These are phyloP conservation scores for Crocodylus rhombifer DNA, from an alignment of 2,797 vertebrate species.

Conservation along the genomic window DNA sequence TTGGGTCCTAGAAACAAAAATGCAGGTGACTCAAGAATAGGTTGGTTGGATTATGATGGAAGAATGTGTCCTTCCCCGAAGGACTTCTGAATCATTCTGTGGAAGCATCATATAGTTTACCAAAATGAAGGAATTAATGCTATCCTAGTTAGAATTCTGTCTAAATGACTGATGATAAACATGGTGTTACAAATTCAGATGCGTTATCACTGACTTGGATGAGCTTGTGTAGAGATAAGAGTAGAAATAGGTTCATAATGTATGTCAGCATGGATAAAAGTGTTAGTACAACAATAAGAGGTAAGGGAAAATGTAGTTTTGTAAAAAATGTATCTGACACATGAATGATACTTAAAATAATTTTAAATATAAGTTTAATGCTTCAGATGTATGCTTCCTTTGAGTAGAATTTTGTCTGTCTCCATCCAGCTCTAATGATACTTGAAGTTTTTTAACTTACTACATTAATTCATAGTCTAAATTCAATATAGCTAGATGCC, in stretches of 20 bases:
- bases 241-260: background rate
- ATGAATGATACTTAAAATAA: background rate
- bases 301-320: background rate
- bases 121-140: background rate
- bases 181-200: background rate
- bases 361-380: background rate
- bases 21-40: background rate
- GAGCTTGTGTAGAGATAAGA: background rate
- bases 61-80: background rate
- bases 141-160: background rate
- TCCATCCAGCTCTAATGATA: no score
- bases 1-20: background rate
- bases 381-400: background rate
- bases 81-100: background rate
- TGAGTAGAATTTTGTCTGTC: background rate
- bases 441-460: no score
- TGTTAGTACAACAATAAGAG: no score
- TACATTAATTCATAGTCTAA: no score
- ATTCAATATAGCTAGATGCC: background rate
- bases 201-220: background rate
- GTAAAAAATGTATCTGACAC: background rate
- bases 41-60: background rate
- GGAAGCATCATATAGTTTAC: background rate
- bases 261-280: background rate
- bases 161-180: background rate